Conservation (phyloP, 2,797 vertebrate species). For the Epinephelus malabaricus region DNA sequence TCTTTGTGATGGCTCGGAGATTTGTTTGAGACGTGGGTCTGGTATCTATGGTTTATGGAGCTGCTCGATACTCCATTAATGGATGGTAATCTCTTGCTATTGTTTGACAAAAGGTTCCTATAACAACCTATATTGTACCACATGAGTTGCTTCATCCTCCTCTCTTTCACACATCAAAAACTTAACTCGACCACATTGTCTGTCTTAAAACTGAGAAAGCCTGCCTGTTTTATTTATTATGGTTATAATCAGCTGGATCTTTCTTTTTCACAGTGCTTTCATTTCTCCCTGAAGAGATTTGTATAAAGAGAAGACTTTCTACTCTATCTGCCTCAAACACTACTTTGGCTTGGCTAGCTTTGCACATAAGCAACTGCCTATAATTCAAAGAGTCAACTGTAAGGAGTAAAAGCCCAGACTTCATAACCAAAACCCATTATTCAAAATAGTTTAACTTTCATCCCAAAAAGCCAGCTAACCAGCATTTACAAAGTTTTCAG, state of each 20-base stretch:
- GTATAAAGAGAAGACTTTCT: slow-evolving; percentile 50
- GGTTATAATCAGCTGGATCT: slow-evolving; percentile 58
- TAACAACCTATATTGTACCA: slow-evolving; percentile 30
- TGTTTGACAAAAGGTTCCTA: slow-evolving; percentile 42
- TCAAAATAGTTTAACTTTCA: slow-evolving; percentile 40
- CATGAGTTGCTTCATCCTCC: slow-evolving; percentile 24
- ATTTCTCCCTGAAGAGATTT: slow-evolving; percentile 64
- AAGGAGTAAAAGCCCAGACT: slow-evolving; percentile 48
- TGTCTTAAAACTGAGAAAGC: slow-evolving; percentile 39
- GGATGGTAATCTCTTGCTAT: slow-evolving; percentile 68
- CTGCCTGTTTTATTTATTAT: slow-evolving; percentile 58
- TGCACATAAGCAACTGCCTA: slow-evolving; percentile 39
- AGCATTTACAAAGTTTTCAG: slow-evolving; percentile 35
- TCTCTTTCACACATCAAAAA: slow-evolving; percentile 38
- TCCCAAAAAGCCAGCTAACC: slow-evolving; percentile 22
- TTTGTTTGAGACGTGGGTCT: slow-evolving; percentile 49
- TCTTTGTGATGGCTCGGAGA: slow-evolving; percentile 63
- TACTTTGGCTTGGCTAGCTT: slow-evolving; percentile 51
- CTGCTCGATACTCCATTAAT: slow-evolving; percentile 60
- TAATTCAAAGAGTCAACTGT: slow-evolving; percentile 57
- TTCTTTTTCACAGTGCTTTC: slow-evolving; percentile 50
- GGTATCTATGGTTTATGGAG: slow-evolving; percentile 50
- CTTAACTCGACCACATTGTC: slow-evolving; percentile 22
- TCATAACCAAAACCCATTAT: slow-evolving; percentile 23
- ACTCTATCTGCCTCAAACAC: slow-evolving; percentile 45